Percentiles rank a stretch among this genome's conserved stretches.
These are phyloP conservation scores for Macquaria ambigua DNA, from an alignment of 2,113 vertebrate species.

Conservation along the genomic window DNA sequence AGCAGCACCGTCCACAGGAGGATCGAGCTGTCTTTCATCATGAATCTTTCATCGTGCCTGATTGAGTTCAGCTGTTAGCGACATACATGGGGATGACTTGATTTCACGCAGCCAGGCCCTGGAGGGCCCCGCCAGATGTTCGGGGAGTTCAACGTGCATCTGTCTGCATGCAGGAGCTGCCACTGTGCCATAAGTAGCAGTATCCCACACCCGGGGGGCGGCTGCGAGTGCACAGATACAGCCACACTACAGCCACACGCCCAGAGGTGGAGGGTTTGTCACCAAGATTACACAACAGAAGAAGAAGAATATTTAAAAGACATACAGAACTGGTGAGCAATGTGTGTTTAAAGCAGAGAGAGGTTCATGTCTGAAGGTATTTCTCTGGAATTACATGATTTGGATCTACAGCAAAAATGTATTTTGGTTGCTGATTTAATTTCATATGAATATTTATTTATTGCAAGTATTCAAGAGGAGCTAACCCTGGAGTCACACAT, in stretches of 20 bases:
- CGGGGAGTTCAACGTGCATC: not conserved
- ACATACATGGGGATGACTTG: not conserved
- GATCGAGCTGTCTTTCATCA: not conserved
- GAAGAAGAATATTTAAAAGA: not conserved
- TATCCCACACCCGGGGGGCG: not conserved
- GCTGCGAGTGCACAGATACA: not conserved
- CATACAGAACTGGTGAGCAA: not conserved
- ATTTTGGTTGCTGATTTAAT: not conserved
- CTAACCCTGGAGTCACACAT: not conserved
- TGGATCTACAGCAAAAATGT: not conserved
- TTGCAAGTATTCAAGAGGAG: not conserved
- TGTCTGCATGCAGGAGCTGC: slow-evolving; percentile 3
- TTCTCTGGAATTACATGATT: not conserved
- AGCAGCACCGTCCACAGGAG: not conserved
- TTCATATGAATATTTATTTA: not conserved
- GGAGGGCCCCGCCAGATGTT: slow-evolving; percentile 21
- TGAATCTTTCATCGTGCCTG: not conserved
- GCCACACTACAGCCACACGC: not conserved
- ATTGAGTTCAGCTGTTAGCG: slow-evolving; percentile 18
- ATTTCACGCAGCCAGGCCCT: slow-evolving; percentile 9
- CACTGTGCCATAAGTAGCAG: not conserved
- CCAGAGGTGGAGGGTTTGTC: not conserved
- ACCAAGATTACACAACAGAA: not conserved
- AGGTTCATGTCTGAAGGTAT: not conserved
- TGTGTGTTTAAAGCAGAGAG: not conserved